Conservation (phyloP, 2,113 vertebrate genomes). For the Clarias macrocephalus region DNA sequence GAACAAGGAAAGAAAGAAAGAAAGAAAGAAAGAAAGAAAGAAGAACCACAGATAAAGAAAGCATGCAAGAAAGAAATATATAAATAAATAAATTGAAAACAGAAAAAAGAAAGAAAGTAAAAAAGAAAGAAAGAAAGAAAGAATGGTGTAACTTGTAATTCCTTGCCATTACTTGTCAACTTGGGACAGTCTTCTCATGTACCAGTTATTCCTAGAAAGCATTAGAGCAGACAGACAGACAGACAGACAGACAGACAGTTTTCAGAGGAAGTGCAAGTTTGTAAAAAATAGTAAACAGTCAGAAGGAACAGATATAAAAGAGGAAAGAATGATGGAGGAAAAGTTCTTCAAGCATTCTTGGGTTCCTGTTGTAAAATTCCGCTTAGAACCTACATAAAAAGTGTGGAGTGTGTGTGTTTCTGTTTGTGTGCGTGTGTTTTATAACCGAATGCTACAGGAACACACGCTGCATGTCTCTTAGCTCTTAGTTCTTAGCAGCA, state of each 20-base stretch:
- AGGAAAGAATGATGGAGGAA: background rate
- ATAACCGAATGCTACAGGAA: constrained; percentile 27
- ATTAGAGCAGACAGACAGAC: background rate
- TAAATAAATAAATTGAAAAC: no score
- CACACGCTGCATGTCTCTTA: constrained; percentile 37
- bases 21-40: no score
- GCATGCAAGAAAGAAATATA: no score
- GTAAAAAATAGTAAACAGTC: background rate
- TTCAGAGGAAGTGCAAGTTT: background rate
- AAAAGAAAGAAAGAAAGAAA: no score
- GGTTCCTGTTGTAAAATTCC: background rate
- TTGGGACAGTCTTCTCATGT: no score
- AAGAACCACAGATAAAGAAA: no score
- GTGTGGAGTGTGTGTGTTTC: background rate
- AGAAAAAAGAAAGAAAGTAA: no score
- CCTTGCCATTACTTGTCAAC: no score
- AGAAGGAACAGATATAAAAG: background rate
- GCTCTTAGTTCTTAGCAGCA: constrained; percentile 34
- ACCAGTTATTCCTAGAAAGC: no score
- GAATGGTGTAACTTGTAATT: no score
- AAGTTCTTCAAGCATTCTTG: background rate
- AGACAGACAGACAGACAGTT: background rate
- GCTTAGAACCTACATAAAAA: background rate
- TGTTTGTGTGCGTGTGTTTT: constrained; percentile 3
- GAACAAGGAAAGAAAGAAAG: no score